Conservation (phyloP, 2,113 vertebrate genomes). For the Notothenia coriiceps region DNA sequence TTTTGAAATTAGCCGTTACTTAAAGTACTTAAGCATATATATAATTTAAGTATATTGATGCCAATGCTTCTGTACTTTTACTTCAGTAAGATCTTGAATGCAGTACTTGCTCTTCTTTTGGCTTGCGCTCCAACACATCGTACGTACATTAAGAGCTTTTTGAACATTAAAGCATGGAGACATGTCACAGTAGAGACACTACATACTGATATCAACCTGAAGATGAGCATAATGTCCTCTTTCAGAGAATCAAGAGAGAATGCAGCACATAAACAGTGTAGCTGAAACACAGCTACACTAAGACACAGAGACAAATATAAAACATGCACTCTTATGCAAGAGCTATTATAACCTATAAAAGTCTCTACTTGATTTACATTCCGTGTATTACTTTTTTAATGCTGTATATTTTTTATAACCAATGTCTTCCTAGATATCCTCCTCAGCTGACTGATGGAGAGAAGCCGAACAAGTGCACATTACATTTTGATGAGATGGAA, state of each 20-base stretch:
- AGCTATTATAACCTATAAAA: constrained; percentile 49
- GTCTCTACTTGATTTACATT: constrained; percentile 54
- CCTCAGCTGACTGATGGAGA: constrained; percentile 46
- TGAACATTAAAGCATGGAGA: too few relatives aligned
- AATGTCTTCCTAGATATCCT: constrained; percentile 29
- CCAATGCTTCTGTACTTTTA: too few relatives aligned
- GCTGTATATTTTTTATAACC: constrained; percentile 33
- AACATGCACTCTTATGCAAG: constrained; percentile 32
- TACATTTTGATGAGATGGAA: constrained; percentile 60
- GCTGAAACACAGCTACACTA: constrained; percentile 6
- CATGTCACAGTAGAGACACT: too few relatives aligned
- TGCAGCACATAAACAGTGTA: not conserved
- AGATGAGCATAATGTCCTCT: not conserved
- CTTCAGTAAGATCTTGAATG: too few relatives aligned
- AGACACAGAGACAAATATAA: constrained; percentile 39
- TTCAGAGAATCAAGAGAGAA: constrained; percentile 8
- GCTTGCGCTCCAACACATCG: too few relatives aligned
- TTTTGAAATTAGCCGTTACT: too few relatives aligned
- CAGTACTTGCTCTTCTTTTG: too few relatives aligned
- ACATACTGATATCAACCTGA: too few relatives aligned
- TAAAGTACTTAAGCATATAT: too few relatives aligned
- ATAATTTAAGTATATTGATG: too few relatives aligned
- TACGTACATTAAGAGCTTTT: too few relatives aligned
- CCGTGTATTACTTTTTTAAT: constrained; percentile 40
- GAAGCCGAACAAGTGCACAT: constrained; percentile 45